Conservation (phyloP, 2,797 vertebrate genomes). For the Catharus ustulatus region DNA sequence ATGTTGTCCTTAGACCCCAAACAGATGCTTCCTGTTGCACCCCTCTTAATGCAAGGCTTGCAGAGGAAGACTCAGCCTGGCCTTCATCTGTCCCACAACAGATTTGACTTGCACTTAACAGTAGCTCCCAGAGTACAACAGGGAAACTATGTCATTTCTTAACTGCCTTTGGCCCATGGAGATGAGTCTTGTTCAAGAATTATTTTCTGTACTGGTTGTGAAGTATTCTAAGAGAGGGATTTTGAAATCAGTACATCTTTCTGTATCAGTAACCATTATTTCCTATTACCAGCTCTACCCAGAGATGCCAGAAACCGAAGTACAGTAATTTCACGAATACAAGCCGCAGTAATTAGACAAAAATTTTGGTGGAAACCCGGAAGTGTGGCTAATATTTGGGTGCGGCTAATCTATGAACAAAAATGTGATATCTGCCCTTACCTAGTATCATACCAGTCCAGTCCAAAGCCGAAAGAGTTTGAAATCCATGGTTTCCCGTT, state of each 20-base stretch:
- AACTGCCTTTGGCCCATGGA: background rate
- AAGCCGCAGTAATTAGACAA: too few relatives aligned
- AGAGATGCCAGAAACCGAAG: background rate
- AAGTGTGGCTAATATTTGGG: too few relatives aligned
- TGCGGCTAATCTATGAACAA: too few relatives aligned
- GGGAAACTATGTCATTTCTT: background rate
- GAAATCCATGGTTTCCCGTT: too few relatives aligned
- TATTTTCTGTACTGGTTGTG: background rate
- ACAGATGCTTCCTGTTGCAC: background rate
- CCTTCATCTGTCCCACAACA: background rate
- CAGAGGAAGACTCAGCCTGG: background rate
- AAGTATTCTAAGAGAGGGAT: background rate
- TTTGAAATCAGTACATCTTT: background rate
- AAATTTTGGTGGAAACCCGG: too few relatives aligned
- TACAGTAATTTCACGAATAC: too few relatives aligned
- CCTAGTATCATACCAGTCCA: too few relatives aligned
- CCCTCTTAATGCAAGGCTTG: background rate
- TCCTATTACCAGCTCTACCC: background rate
- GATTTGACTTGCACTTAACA: background rate
- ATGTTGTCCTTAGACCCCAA: background rate
- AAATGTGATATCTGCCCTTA: too few relatives aligned
- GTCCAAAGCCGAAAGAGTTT: too few relatives aligned
- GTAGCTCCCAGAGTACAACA: background rate
- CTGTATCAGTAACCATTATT: background rate
- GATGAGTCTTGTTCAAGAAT: background rate